Evolutionary conservation across 2,888 invertebrate species (phyloP).

Genomic region (Mythimna vitellina): DNA sequence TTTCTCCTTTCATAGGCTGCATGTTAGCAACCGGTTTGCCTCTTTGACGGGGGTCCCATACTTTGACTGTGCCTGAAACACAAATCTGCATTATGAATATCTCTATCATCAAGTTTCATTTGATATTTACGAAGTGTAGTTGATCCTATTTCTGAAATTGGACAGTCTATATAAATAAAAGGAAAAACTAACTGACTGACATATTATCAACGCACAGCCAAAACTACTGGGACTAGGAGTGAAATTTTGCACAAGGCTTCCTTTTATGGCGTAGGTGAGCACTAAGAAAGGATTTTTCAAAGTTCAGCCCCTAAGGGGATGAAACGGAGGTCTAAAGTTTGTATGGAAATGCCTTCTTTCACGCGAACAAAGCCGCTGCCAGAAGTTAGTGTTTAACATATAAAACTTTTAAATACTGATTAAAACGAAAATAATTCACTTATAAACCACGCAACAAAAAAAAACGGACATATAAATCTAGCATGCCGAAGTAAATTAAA

Average conservation of each 20-base stretch:
- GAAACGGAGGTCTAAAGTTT: no score
- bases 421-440: slow-evolving; percentile 24
- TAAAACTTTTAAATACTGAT: background rate
- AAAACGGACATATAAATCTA: slow-evolving; percentile 67
- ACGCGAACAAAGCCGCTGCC: no score
- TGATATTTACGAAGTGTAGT: background rate
- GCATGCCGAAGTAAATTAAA: slow-evolving; percentile 68
- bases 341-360: no score
- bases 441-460: slow-evolving; percentile 12
- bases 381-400: background rate
- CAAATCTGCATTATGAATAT: background rate
- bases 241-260: no score
- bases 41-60: slow-evolving; percentile 98
- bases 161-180: background rate
- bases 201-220: no score
- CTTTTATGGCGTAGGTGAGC: no score
- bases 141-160: background rate
- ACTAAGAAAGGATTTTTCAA: no score
- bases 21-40: slow-evolving; percentile 97
- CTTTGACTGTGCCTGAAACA: slow-evolving; percentile 94
- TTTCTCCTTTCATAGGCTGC: slow-evolving; percentile 93
- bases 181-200: no score
- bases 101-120: background rate
- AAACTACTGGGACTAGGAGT: no score
- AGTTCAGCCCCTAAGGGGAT: no score